phyloP scores from a whole-genome alignment of 2,113 vertebrate species.

The Oxyura jamaicensis region DNA sequence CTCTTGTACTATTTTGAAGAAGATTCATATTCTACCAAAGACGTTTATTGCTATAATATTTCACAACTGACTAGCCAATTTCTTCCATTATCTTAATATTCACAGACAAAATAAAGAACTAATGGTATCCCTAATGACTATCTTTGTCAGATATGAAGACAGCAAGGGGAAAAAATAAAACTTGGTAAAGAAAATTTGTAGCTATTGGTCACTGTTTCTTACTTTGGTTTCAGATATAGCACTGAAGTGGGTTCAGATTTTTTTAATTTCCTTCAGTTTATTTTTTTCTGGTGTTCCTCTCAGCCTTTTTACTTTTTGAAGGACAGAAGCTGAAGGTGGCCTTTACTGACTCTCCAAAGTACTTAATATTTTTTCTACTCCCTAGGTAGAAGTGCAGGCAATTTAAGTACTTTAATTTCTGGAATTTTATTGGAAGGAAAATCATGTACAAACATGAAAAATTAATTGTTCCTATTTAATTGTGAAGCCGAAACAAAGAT shows the following conservation, averaged over 20 bases:
- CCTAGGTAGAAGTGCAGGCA: background rate
- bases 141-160: constrained; percentile 48
- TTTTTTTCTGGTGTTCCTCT: background rate
- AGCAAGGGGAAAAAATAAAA: background rate
- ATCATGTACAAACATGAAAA: background rate
- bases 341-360: background rate
- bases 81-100: constrained; percentile 72
- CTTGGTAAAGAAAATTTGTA: constrained; percentile 45
- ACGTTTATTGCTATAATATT: constrained; percentile 74
- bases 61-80: constrained; percentile 72
- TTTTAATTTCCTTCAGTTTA: background rate
- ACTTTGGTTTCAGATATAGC: background rate
- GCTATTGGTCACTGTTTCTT: constrained; percentile 32
- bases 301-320: background rate
- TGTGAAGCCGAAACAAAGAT: background rate
- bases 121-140: constrained; percentile 54
- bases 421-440: background rate
- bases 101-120: constrained; percentile 48
- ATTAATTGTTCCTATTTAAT: background rate
- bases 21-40: constrained; percentile 62
- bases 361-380: background rate
- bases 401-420: background rate
- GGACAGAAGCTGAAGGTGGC: background rate
- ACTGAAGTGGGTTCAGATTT: background rate
- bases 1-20: constrained; percentile 53